Percentiles rank a stretch among this genome's conserved stretches.
phyloP scores from a whole-genome alignment of 2,888 invertebrate genomes.

The Andrena chrysosceles region DNA sequence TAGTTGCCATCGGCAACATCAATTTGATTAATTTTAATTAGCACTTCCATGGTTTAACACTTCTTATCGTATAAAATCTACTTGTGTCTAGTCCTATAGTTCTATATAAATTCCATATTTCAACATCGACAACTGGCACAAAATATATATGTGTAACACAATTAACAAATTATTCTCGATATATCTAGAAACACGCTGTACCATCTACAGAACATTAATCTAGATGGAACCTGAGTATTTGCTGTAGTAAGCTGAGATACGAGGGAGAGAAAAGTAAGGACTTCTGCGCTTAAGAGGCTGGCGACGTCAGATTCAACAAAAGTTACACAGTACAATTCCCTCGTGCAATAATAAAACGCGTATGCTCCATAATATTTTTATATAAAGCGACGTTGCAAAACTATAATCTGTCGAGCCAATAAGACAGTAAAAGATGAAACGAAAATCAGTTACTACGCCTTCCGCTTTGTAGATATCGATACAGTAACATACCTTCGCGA shows the following conservation, averaged over 20 bases:
- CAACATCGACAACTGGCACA: constrained; percentile 57
- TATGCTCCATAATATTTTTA: not conserved
- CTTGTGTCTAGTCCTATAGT: constrained; percentile 47
- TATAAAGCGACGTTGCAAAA: not conserved
- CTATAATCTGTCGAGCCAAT: not conserved
- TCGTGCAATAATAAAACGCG: constrained; percentile 32
- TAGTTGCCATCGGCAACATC: constrained; percentile 69
- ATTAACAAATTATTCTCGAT: constrained; percentile 55
- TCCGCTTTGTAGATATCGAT: not conserved
- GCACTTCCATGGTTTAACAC: constrained; percentile 54
- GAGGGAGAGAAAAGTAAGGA: constrained; percentile 15
- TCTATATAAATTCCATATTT: constrained; percentile 64
- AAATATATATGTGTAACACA: constrained; percentile 59
- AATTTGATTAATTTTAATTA: constrained; percentile 56
- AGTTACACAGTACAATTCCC: constrained; percentile 35
- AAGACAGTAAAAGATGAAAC: constrained; percentile 1
- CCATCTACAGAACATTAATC: constrained; percentile 55
- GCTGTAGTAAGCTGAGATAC: constrained; percentile 31
- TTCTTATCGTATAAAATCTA: constrained; percentile 75
- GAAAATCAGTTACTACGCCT: constrained; percentile 10
- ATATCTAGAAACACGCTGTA: constrained; percentile 43
- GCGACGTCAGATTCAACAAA: constrained; percentile 2
- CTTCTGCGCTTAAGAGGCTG: not conserved
- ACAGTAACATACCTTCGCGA: not conserved
- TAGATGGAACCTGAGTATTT: constrained; percentile 65